phyloP scores from a whole-genome alignment of 2,797 vertebrate genomes.

The Falco naumanni region DNA sequence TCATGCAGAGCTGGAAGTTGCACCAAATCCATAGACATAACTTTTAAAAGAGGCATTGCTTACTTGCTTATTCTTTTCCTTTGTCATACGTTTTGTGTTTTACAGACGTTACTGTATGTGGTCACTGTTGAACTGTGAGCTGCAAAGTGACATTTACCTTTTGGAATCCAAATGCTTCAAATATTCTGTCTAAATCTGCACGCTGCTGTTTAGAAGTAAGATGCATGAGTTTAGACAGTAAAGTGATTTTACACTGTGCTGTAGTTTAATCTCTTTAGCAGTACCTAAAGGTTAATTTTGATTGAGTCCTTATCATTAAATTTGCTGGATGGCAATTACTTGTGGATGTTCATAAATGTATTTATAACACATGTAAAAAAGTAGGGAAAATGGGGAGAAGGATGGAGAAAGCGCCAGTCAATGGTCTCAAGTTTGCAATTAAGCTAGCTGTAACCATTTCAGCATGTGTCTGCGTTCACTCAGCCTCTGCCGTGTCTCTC shows the following conservation, averaged over 20 bases:
- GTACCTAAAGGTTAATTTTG: background rate
- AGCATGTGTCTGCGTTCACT: background rate
- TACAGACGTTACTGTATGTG: background rate
- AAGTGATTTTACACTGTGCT: background rate
- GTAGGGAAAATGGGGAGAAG: background rate
- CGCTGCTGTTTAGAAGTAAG: background rate
- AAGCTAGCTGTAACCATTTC: background rate
- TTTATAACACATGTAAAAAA: background rate
- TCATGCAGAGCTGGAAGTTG: background rate
- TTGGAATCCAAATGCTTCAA: background rate
- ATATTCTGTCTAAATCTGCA: background rate
- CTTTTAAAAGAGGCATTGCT: background rate
- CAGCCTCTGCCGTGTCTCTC: background rate
- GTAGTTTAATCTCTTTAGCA: background rate
- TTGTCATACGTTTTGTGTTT: background rate
- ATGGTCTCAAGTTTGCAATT: background rate
- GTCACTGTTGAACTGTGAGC: conserved; percentile 1
- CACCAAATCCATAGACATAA: background rate
- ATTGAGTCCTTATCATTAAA: conserved; percentile 1
- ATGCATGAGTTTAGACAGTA: background rate
- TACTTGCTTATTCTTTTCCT: background rate
- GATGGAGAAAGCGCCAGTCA: background rate
- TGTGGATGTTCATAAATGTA: background rate
- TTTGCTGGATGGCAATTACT: background rate
- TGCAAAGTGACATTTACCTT: background rate